A percentile compares a stretch with the other conserved stretches of the same genome.
Conservation (phyloP, 2,113 vertebrate genomes). For the Carettochelys insculpta region DNA sequence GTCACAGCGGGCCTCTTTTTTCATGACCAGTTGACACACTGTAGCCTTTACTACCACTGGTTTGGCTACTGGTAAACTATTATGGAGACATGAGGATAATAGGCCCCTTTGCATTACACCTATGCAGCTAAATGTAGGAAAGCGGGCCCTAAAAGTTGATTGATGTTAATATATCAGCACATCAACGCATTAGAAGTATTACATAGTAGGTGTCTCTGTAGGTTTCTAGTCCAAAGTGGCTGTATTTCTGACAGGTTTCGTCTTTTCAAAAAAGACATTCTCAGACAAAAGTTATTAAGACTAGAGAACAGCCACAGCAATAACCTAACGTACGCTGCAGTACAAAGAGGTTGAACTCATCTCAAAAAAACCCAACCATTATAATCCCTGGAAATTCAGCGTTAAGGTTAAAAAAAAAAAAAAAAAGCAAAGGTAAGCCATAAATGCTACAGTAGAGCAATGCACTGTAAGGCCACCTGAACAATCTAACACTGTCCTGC, state of each 20-base stretch:
- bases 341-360: neutral
- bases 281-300: neutral
- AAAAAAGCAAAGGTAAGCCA: neutral
- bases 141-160: neutral
- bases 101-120: neutral
- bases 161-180: neutral
- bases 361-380: neutral
- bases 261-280: neutral
- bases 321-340: neutral
- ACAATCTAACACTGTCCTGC: conserved; percentile 48
- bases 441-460: neutral
- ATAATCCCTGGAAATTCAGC: neutral
- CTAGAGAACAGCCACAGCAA: neutral
- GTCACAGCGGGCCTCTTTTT: neutral
- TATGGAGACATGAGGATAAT: neutral
- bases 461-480: neutral
- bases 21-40: neutral
- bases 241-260: neutral
- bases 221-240: neutral
- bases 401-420: neutral
- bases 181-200: neutral
- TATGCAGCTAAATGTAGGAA: neutral
- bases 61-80: neutral
- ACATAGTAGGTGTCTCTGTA: neutral
- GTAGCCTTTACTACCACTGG: neutral